Conservation (phyloP, 1,140 invertebrate genomes). For the Penaeus chinensis region DNA sequence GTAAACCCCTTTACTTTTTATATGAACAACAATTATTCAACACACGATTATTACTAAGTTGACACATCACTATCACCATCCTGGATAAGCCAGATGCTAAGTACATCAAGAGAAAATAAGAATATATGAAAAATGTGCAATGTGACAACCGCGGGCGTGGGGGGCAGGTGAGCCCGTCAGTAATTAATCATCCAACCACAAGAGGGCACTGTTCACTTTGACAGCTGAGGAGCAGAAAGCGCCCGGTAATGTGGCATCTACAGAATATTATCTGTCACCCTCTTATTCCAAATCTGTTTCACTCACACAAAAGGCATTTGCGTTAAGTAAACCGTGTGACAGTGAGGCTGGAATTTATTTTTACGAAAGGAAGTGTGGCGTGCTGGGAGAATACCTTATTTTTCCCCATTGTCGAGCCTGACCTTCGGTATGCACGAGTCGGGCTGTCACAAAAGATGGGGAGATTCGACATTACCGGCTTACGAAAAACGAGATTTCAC, state of each 20-base stretch:
- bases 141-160: not conserved
- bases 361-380: no score
- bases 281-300: conserved; percentile 23
- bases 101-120: not conserved
- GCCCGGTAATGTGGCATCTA: conserved; percentile 16
- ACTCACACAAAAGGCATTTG: conserved; percentile 5
- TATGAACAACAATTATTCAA: no score
- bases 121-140: not conserved
- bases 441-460: no score
- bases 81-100: no score
- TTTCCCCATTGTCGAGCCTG: no score
- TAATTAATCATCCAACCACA: conserved; percentile 20
- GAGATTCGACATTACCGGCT: no score
- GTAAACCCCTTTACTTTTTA: not conserved
- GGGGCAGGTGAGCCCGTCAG: conserved; percentile 15
- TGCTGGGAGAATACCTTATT: no score
- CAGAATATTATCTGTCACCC: conserved; percentile 20
- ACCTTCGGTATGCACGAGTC: no score
- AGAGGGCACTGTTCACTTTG: conserved; percentile 26
- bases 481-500: no score
- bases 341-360: not conserved
- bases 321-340: conserved; percentile 14
- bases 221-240: conserved; percentile 26
- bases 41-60: no score
- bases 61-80: no score